Evolutionary conservation across 37 sponge, comb jelly and placozoan genomes (phyloP), one percentile per base, ranked within the genome.

Genomic region (Ephydatia muelleri): DNA sequence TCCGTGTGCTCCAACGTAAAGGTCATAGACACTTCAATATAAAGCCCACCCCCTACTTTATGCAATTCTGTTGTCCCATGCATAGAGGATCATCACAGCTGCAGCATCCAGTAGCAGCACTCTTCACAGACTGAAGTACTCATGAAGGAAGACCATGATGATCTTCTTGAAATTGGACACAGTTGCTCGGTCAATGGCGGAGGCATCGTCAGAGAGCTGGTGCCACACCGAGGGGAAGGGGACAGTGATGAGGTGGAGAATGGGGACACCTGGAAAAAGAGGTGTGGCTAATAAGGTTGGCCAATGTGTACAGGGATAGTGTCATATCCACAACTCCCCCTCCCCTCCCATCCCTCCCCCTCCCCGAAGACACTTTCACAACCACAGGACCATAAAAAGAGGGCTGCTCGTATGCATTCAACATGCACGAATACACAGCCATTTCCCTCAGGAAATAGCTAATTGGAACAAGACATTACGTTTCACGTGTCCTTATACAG

Each of bases 161-260:
- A 97, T 91, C 81, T 90, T 92, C 73, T 79, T 90, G 37, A 97
- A 75, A 71, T 97, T 95, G 19, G 86, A 64, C 34, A 97, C 85
- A 39, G 87, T 88, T 4, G 80, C 34, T 72, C 69, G 67, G 85
- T 97, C 86, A 33, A 97, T 85, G 37, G 92, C 92, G 3, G 70
- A 30, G 31, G 65, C 73, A 81, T 97, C 82, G 67, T 97, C 98
- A 5, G 34, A 35, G 32, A 43, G 68, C 19, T 73, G 91, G 88
- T 97, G 98, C 98, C 98, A 97, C 39, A 93, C 96, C 0, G 39
- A 0, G 30, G 98, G 98, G 75, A 97, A 97, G 3, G 96, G 96
- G 67, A 38, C 57, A 31, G 93, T 71, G 27, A 97, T 97, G 37
- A 95, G 75, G 75, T 97, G 98, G 3, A 97, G 79, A 13, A 93